Conservation (phyloP, 2,113 vertebrate species). For the Mobula birostris region DNA sequence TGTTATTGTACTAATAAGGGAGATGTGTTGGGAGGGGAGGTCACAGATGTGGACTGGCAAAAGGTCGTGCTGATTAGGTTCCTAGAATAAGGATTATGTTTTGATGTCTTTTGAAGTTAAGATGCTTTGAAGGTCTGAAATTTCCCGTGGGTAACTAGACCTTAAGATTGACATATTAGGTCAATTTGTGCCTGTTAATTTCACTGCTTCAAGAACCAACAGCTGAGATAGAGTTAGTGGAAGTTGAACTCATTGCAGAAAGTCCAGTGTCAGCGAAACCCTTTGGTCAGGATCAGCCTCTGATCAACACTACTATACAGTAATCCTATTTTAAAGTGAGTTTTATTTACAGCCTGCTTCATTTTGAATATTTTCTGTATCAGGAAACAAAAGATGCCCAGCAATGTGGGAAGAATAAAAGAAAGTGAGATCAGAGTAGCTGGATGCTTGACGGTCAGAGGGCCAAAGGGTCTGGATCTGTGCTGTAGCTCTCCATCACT, state of each 20-base stretch:
- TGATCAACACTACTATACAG: background rate
- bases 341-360: background rate
- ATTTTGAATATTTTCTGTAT: background rate
- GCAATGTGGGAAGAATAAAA: too few species aligned
- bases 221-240: slow-evolving; percentile 7
- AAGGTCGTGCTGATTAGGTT: background rate
- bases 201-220: background rate
- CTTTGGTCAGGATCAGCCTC: too few species aligned
- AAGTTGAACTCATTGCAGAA: background rate
- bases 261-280: background rate
- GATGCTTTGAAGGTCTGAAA: slow-evolving; percentile 2
- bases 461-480: too few species aligned
- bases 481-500: background rate
- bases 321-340: background rate
- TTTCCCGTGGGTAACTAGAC: slow-evolving; percentile 17
- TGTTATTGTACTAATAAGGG: background rate
- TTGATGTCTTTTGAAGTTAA: slow-evolving; percentile 33
- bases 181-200: slow-evolving; percentile 23
- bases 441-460: too few species aligned
- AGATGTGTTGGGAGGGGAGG: background rate
- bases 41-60: background rate
- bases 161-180: slow-evolving; percentile 32
- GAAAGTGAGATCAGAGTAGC: too few species aligned
- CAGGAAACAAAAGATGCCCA: too few species aligned
- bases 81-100: background rate